A percentile compares a stretch with the other conserved stretches of the same genome.
phyloP scores from a whole-genome alignment of 2,888 invertebrate species.

The Atethmia centrago region DNA sequence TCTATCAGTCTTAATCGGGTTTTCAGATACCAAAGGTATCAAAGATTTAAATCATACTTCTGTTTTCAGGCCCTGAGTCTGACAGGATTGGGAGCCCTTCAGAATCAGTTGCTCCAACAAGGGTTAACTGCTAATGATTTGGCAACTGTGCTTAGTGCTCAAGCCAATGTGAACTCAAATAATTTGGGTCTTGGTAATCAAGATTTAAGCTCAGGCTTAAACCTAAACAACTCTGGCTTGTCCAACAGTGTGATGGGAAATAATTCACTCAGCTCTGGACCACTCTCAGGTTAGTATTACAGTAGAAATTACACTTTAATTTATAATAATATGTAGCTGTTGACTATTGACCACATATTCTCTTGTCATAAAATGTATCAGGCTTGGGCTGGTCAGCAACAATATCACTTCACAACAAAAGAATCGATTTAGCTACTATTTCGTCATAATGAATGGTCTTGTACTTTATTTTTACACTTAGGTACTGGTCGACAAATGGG shows the following conservation, averaged over 20 bases:
- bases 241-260: slow-evolving; percentile 76
- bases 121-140: slow-evolving; percentile 86
- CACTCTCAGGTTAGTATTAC: slow-evolving; percentile 78
- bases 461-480: slow-evolving; percentile 44
- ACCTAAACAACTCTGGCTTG: slow-evolving; percentile 72
- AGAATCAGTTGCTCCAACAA: slow-evolving; percentile 88
- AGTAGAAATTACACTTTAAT: slow-evolving; percentile 8
- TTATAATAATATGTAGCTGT: not conserved
- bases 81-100: slow-evolving; percentile 86
- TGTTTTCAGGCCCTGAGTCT: slow-evolving; percentile 84
- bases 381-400: not conserved
- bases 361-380: not conserved
- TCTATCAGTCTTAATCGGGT: not conserved
- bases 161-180: slow-evolving; percentile 79
- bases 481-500: slow-evolving; percentile 79
- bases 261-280: slow-evolving; percentile 81
- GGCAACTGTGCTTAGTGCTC: slow-evolving; percentile 83
- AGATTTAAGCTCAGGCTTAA: slow-evolving; percentile 69
- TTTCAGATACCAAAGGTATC: not conserved
- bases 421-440: not conserved
- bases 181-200: slow-evolving; percentile 75
- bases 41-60: not conserved
- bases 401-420: not conserved
- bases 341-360: not conserved
- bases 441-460: not conserved